phyloP scores from a whole-genome alignment of 2,797 vertebrate genomes.

The Atherinosoma microstoma region DNA sequence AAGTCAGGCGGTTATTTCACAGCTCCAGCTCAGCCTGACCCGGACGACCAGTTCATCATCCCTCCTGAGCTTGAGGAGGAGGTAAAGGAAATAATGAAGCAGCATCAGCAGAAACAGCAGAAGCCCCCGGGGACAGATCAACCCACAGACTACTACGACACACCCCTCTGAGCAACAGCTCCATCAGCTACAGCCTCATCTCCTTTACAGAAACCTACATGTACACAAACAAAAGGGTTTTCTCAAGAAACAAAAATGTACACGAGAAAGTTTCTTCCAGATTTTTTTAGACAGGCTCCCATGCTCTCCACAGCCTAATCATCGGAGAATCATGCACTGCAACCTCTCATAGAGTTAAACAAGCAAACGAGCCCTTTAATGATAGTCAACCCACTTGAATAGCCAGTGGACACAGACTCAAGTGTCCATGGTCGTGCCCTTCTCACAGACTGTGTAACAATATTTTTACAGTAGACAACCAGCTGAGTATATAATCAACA shows the following conservation, averaged over 20 bases:
- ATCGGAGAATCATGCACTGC: slow-evolving; percentile 60
- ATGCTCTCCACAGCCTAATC: slow-evolving; percentile 41
- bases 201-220: slow-evolving; percentile 2
- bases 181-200: slow-evolving; percentile 33
- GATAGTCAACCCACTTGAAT: slow-evolving; percentile 71
- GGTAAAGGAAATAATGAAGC: slow-evolving; percentile 98
- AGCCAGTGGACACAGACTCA: slow-evolving; percentile 42
- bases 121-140: slow-evolving; percentile 78
- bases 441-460: slow-evolving; percentile 60
- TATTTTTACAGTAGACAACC: slow-evolving; percentile 75
- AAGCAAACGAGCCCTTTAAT: slow-evolving; percentile 82
- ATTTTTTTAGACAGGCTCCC: slow-evolving; percentile 56
- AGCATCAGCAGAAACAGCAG: slow-evolving; percentile 93
- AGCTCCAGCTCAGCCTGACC: slow-evolving; percentile 95
- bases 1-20: slow-evolving; percentile 95
- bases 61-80: slow-evolving; percentile 98
- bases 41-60: slow-evolving; percentile 97
- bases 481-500: slow-evolving; percentile 77
- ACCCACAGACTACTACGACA: slow-evolving; percentile 90
- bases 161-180: slow-evolving; percentile 88
- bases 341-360: slow-evolving; percentile 46
- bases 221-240: slow-evolving; percentile 39
- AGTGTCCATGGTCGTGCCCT: slow-evolving; percentile 43
- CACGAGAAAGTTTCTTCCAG: slow-evolving; percentile 41
- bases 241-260: slow-evolving; percentile 48